Evolutionary conservation across 2,113 vertebrate species (phyloP).

Genomic region (Muntiacus muntjak): DNA sequence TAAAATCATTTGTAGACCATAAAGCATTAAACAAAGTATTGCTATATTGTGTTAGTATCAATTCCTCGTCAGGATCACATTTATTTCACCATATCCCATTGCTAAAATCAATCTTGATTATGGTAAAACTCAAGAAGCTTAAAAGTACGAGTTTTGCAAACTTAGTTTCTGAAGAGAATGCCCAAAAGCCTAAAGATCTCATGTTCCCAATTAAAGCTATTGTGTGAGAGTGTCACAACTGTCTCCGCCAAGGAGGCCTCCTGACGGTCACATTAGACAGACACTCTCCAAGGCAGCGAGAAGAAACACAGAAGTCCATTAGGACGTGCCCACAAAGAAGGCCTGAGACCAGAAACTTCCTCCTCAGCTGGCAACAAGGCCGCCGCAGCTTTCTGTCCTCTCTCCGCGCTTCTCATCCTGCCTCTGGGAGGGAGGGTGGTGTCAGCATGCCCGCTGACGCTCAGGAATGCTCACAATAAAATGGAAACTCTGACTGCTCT

Average conservation of each 20-base stretch:
- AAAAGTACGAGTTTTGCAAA: not conserved
- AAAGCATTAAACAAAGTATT: not conserved
- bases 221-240: not conserved
- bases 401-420: slow-evolving; percentile 61
- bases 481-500: slow-evolving; percentile 76
- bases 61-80: not conserved
- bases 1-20: not conserved
- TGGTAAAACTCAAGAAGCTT: slow-evolving; percentile 36
- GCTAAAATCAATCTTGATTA: not conserved
- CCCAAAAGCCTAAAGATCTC: not conserved
- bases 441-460: slow-evolving; percentile 68
- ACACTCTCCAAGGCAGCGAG: not conserved
- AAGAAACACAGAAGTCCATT: not conserved
- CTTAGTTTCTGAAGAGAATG: slow-evolving; percentile 10
- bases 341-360: slow-evolving; percentile 65
- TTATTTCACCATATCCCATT: slow-evolving; percentile 3
- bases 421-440: slow-evolving; percentile 70
- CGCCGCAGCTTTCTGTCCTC: slow-evolving; percentile 64
- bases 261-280: not conserved
- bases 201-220: not conserved
- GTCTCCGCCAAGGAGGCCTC: not conserved
- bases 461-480: slow-evolving; percentile 80
- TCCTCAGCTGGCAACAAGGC: slow-evolving; percentile 74
- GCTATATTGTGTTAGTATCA: not conserved
- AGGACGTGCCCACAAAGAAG: slow-evolving; percentile 51